Conservation (phyloP, 2,888 invertebrate genomes). For the Dasypolia templi region DNA sequence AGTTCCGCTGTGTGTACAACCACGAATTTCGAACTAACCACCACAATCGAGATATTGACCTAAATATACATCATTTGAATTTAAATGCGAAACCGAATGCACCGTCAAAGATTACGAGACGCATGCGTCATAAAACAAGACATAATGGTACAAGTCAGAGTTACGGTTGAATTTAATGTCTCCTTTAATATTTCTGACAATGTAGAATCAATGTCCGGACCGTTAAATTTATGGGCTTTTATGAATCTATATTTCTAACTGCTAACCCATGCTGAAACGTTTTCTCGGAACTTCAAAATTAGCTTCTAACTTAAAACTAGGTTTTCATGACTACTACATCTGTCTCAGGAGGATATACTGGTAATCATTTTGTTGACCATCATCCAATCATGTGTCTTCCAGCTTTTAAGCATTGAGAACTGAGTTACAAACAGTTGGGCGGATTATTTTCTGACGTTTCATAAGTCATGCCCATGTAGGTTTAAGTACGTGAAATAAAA, state of each 20-base stretch:
- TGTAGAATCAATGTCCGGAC: constrained; percentile 44
- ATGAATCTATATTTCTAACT: constrained; percentile 35
- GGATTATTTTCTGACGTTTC: too few relatives aligned
- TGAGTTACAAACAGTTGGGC: too few relatives aligned
- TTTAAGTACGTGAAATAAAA: too few relatives aligned
- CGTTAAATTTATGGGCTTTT: constrained; percentile 46
- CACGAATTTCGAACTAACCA: constrained; percentile 19
- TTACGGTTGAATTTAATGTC: constrained; percentile 48
- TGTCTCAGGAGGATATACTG: too few relatives aligned
- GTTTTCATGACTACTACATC: background rate
- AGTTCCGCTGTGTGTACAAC: background rate
- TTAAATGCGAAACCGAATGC: constrained; percentile 37
- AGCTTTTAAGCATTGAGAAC: too few relatives aligned
- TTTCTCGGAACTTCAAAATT: background rate
- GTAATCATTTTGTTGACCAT: too few relatives aligned
- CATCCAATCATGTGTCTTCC: too few relatives aligned
- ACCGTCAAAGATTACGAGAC: constrained; percentile 38
- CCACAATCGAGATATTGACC: constrained; percentile 54
- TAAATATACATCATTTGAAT: constrained; percentile 46
- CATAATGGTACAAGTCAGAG: constrained; percentile 32
- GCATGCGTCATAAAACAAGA: constrained; percentile 57
- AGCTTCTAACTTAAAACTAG: background rate
- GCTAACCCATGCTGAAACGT: background rate
- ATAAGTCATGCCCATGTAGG: too few relatives aligned
- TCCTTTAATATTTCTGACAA: constrained; percentile 40